Evolutionary conservation across 2,113 vertebrate species (phyloP), one percentile per base, ranked within the genome.

Genomic region (Rhynchomys soricoides): DNA sequence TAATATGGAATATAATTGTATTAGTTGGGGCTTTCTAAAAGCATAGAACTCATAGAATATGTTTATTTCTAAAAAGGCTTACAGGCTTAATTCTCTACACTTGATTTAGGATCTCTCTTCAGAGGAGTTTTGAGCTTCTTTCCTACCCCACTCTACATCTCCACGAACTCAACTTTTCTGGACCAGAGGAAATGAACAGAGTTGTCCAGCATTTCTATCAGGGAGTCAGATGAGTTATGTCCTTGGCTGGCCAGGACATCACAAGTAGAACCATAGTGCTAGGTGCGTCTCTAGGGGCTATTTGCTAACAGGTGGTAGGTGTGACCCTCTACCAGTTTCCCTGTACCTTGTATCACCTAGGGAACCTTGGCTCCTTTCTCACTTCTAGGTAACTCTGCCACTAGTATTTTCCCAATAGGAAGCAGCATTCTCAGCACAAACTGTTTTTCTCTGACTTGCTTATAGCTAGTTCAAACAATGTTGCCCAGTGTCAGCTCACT

Each of bases 371-470:
- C 19, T 50, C 29, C 45, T 55, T 78, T 57, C n/a, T 29, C 2
- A 31, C 57, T 34, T 55, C 50, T 62, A 52, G 57, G 24, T 50
- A 86, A 66, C 81, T 83, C 83, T 40, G 7, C 48, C 78, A 40
- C 34, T 26, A 78, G 2, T 59, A 43, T 89, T 62, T 82, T 93
- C 91, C 78, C 52, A 66, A 45, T 24, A 71, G 86, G 82, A 95
- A 93, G 81, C 82, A 86, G 66, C 93, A 82, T 3, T 57, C 70
- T 96, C 68, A 93, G 92, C 55, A 50, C 52, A 86, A 79, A 89
- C n/a, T 66, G 37, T 8, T 52, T 83, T 59, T 92, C 79, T 78
- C 91, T 94, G 93, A 92, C 91, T 87, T 78, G 90, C 87, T 93
- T 85, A 70, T 29, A n/a, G 3, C 31, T 37, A 13, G 26, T 62